Percentiles rank a stretch among this genome's conserved stretches.
phyloP scores from a whole-genome alignment of 2,113 vertebrate species.

The Esox niger region DNA sequence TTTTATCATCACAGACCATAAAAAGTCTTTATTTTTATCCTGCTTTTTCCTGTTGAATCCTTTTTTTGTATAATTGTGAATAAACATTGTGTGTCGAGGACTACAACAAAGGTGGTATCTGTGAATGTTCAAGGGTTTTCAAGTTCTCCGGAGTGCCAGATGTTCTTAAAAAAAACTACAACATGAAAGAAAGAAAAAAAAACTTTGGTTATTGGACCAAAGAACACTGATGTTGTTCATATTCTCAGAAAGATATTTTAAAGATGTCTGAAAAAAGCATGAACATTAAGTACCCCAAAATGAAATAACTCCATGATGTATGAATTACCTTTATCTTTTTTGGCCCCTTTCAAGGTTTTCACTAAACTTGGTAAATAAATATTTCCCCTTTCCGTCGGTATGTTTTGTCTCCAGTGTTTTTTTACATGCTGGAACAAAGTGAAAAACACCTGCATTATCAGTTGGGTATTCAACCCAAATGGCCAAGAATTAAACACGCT shows the following conservation, averaged over 20 bases:
- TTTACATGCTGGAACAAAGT: not conserved
- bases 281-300: not conserved
- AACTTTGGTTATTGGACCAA: not conserved
- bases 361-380: not conserved
- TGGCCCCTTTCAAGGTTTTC: not conserved
- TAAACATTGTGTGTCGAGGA: not conserved
- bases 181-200: not conserved
- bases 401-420: not conserved
- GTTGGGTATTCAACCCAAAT: not conserved
- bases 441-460: not conserved
- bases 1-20: not conserved
- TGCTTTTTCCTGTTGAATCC: not conserved
- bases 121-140: not conserved
- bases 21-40: not conserved
- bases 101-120: not conserved
- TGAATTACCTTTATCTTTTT: not conserved
- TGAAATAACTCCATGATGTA: not conserved
- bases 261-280: not conserved
- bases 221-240: not conserved
- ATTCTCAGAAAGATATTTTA: not conserved
- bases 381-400: not conserved
- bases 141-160: not conserved
- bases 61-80: not conserved
- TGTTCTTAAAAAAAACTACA: conserved; percentile 1
- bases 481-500: too few relatives aligned